Conservation (phyloP, 2,797 vertebrate genomes). For the Alcedo quadribrachys region DNA sequence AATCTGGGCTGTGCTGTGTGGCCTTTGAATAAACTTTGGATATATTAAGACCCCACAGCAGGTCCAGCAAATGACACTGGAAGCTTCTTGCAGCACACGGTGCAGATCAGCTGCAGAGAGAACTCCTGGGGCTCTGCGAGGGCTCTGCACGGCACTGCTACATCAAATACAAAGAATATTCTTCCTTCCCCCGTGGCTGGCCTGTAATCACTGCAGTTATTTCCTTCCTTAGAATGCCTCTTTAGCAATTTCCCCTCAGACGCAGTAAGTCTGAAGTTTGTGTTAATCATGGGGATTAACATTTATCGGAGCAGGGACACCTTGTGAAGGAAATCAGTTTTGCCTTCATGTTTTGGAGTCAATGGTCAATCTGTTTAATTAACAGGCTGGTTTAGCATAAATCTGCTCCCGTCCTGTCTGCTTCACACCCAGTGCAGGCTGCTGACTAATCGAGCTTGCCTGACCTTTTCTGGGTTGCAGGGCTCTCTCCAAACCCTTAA, state of each 20-base stretch:
- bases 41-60: background rate
- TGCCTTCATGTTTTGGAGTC: background rate
- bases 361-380: background rate
- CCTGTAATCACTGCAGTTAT: background rate
- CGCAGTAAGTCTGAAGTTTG: accelerated
- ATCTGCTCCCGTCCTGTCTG: background rate
- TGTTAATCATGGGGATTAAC: background rate
- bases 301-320: background rate
- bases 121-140: background rate
- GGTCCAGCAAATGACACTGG: background rate
- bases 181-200: background rate
- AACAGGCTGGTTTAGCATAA: background rate
- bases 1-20: background rate
- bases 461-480: background rate
- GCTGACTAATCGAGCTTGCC: accelerated
- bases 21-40: background rate
- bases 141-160: background rate
- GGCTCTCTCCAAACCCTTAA: accelerated
- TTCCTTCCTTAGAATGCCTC: background rate
- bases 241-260: background rate
- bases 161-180: background rate
- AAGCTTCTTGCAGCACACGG: accelerated
- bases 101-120: accelerated
- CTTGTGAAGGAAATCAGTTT: background rate
- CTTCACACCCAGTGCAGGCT: accelerated